Base-by-base conservation (phyloP, 2,113 vertebrate genomes). In the Telmatochromis brachygnathus region DNA sequence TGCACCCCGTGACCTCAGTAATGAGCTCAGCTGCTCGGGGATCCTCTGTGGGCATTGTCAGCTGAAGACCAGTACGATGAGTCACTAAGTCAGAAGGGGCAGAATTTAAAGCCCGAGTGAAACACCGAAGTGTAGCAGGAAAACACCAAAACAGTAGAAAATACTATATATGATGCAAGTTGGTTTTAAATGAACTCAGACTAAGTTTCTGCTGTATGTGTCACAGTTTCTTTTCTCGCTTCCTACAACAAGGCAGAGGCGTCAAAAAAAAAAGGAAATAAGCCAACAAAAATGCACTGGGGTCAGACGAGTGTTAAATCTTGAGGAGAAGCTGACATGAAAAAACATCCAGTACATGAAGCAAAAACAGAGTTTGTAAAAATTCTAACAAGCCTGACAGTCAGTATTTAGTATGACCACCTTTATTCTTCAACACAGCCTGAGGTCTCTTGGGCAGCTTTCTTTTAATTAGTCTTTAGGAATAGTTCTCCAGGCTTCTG, bases 21-120 rank as follows among this genome's bases (percentile, higher is more conserved):
- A 94, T 90, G 90, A 93, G 92, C 89, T 93, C 81, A 91, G 90
- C 91, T 88, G 79, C 93, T 92, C 87, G 28, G 53, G 80, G 87
- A 81, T 75, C 82, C 85, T 92, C 85, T 49, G 87, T 6, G 37
- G 33, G 79, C 55, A 19, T 12, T 13, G 49, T 87, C 88, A 85
- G 55, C 85, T 55, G 73, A 83, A 55, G 35, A 79, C 53, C 35
- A 49, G 58, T 33, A 5, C 2, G 1, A 26, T 23, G 87, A 80
- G 26, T 90, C 47, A 82, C 79, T 68, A 42, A 7, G 85, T 49
- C 21, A 6, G 37, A 30, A 23, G 39, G 54, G 68, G 45, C 30
- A 26, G 17, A 23, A 68, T 19, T 45, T 80, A 77, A 77, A 42
- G n/a, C 3, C 23, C 1, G 13, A 26, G 54, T 55, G 21, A 62